These are phyloP conservation scores for Drepana falcataria DNA, from an alignment of 2,888 invertebrate species.

Conservation along the genomic window DNA sequence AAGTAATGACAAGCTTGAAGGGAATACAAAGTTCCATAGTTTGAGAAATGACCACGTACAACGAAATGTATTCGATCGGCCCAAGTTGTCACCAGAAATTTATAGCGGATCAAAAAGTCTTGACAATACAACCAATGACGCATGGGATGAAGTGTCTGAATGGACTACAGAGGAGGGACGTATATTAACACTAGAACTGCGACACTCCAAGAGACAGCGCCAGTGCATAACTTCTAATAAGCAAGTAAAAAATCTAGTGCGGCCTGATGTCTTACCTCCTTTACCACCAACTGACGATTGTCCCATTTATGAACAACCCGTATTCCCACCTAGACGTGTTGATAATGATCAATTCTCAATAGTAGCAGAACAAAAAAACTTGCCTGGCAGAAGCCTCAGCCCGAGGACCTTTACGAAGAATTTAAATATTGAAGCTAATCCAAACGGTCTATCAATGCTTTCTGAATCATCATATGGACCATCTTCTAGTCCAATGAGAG, in stretches of 20 bases:
- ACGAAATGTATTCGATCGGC: conserved; percentile 64
- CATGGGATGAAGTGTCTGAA: conserved; percentile 50
- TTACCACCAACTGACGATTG: conserved; percentile 75
- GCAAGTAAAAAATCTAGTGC: conserved; percentile 67
- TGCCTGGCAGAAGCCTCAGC: conserved; percentile 81
- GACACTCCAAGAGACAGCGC: conserved; percentile 86
- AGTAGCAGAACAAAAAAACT: conserved; percentile 81
- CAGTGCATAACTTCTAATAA: conserved; percentile 73
- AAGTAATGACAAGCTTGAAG: conserved; percentile 51
- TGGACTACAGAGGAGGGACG: conserved; percentile 79
- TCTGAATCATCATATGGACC: conserved; percentile 46
- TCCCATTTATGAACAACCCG: conserved; percentile 80
- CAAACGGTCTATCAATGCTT: conserved; percentile 32
- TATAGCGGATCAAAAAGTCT: conserved; percentile 50
- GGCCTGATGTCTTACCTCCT: conserved; percentile 84
- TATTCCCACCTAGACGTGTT: conserved; percentile 75
- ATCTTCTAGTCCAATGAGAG: conserved; percentile 62
- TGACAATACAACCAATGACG: conserved; percentile 44
- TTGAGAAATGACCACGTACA: conserved; percentile 87
- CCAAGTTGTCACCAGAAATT: conserved; percentile 47
- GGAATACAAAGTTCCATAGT: conserved; percentile 79
- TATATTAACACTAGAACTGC: conserved; percentile 83
- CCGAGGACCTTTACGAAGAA: conserved; percentile 54
- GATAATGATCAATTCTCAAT: conserved; percentile 45
- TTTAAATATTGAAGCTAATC: conserved; percentile 35